Percentiles rank a stretch among this genome's conserved stretches.
phyloP scores from a whole-genome alignment of 1,140 invertebrate genomes.

The Cylas formicarius region DNA sequence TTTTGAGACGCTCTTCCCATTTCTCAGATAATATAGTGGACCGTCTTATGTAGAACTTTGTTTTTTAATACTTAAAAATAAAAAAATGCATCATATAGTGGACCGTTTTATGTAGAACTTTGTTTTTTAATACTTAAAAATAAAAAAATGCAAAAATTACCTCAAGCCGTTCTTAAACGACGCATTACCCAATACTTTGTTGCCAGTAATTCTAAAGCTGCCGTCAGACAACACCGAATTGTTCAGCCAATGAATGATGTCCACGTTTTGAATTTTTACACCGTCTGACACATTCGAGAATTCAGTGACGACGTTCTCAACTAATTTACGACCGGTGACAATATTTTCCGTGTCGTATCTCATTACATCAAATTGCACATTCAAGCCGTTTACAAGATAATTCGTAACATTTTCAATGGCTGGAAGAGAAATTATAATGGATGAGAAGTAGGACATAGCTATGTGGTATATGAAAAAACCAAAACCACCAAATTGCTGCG shows the following conservation, averaged over 20 bases:
- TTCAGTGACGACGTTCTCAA: slow-evolving; percentile 31
- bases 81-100: background rate
- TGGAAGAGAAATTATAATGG: slow-evolving; percentile 19
- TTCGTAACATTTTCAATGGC: slow-evolving; percentile 32
- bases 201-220: slow-evolving; percentile 22
- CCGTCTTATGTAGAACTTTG: background rate
- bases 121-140: slow-evolving; percentile 2
- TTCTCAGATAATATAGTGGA: background rate
- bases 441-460: background rate
- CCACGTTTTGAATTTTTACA: slow-evolving; percentile 39
- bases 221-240: slow-evolving; percentile 33
- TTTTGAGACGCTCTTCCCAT: no score
- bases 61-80: slow-evolving; percentile 3
- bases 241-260: slow-evolving; percentile 41
- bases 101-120: background rate
- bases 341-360: slow-evolving; percentile 34
- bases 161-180: slow-evolving; percentile 28
- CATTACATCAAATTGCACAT: slow-evolving; percentile 43
- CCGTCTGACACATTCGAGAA: slow-evolving; percentile 30
- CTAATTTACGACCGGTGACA: slow-evolving; percentile 38
- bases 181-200: slow-evolving; percentile 25
- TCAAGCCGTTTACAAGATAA: slow-evolving; percentile 40
- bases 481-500: no score
- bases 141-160: slow-evolving; percentile 13
- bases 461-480: no score